Base-by-base conservation (phyloP, 2,888 invertebrate species). In the Palloptera scutellata region DNA sequence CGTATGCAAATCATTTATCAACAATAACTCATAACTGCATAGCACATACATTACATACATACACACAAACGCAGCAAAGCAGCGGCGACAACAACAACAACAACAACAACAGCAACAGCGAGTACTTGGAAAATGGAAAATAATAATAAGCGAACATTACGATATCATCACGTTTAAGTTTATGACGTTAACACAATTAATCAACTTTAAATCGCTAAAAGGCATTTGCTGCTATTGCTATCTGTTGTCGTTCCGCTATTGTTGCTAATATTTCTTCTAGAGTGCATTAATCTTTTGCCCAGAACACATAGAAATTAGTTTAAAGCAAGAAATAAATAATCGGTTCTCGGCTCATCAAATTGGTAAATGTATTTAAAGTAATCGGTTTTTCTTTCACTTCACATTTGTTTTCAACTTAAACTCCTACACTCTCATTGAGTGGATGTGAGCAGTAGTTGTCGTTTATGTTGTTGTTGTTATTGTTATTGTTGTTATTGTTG, bases 161-260 rank as follows among this genome's bases (percentile, higher is more conserved):
- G 82, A 83, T 82, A 82, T 82, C 83, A 83, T 83, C 83, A 83
- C 83, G 81, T 81, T 83, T 83, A 83, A 82, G 81, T 81, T 83
- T 83, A 79, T 81, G 81, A 83, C 81, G 81, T 78, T 81, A 77
- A 76, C 78, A 77, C 83, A 82, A 82, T 82, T 82, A 83, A 82
- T 82, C 82, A 83, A 81, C 79, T 81, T 79, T 78, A 76, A 76
- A 76, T 74, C 76, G 80, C 81, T 79, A 79, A 78, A 78, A 79
- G 81, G 75, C 75, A 71, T 69, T 62, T 53, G 53, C 43, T 67
- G 70, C 64, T 62, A 42, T 58, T 51, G 65, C 48, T 60, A 59
- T 15, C 40, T 66, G 17, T 48, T 48, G 17, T 40, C 19, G 43
- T 19, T n/a, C 42, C 20, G 30, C 30, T 30, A 30, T 30, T 30